Evolutionary conservation across 2,888 invertebrate genomes (phyloP).

Genomic region (Ennomos quercinarius): DNA sequence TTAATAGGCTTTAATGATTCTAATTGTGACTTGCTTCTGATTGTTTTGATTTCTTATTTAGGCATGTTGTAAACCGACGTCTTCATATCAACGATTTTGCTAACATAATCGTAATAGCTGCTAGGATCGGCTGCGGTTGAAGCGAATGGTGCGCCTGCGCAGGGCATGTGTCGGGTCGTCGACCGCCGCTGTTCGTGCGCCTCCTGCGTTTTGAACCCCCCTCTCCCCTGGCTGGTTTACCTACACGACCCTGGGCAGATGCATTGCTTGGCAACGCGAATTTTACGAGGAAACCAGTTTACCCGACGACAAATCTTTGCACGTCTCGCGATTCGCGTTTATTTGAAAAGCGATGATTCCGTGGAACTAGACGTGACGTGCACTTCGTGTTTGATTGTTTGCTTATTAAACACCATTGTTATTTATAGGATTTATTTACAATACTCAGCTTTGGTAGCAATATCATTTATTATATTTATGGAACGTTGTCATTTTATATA

Average conservation of each 20-base stretch:
- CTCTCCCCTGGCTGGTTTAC: slow-evolving; percentile 65
- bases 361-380: slow-evolving; percentile 9
- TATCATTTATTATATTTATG: too few species aligned
- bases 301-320: slow-evolving; percentile 66
- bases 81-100: slow-evolving; percentile 53
- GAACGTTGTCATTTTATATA: too few species aligned
- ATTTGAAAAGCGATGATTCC: slow-evolving; percentile 21
- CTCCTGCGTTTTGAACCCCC: slow-evolving; percentile 78
- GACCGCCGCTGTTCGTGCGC: slow-evolving; percentile 81
- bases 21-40: slow-evolving; percentile 28
- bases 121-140: slow-evolving; percentile 69
- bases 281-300: slow-evolving; percentile 82
- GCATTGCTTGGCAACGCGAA: slow-evolving; percentile 82
- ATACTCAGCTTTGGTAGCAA: too few species aligned
- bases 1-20: slow-evolving; percentile 33
- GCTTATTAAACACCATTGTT: slow-evolving; percentile 18
- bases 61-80: slow-evolving; percentile 19
- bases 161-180: slow-evolving; percentile 82
- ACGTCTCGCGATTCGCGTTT: slow-evolving; percentile 29
- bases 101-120: slow-evolving; percentile 68
- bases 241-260: slow-evolving; percentile 76
- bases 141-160: slow-evolving; percentile 77
- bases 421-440: not conserved
- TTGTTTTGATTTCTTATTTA: slow-evolving; percentile 22
- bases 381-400: slow-evolving; percentile 16